Evolutionary conservation across 2,797 vertebrate species (phyloP).

Genomic region (Aselliscus stoliczkanus): DNA sequence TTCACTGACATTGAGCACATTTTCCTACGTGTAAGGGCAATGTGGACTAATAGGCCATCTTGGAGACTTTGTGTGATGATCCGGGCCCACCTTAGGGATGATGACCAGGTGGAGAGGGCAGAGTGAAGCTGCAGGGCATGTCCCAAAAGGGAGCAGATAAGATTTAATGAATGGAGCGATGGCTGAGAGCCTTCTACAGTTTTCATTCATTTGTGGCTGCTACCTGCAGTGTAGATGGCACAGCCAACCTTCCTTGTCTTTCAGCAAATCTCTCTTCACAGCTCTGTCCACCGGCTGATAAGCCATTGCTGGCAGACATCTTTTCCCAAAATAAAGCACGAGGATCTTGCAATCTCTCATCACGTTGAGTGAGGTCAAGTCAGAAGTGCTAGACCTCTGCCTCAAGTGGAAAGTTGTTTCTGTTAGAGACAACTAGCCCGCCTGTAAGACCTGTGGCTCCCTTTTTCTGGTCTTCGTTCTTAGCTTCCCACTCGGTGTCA

Average conservation of each 20-base stretch:
- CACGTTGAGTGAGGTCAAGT: neutral
- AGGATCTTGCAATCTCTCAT: neutral
- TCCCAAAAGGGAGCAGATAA: neutral
- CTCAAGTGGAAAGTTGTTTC: neutral
- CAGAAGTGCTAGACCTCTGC: neutral
- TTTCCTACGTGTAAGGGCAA: neutral
- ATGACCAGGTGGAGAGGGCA: neutral
- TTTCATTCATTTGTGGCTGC: neutral
- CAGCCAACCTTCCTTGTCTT: neutral
- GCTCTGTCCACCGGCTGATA: no score
- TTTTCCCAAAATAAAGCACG: neutral
- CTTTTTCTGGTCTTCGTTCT: neutral
- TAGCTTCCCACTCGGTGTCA: neutral
- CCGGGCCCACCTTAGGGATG: neutral
- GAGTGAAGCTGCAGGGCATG: neutral
- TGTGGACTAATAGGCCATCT: neutral
- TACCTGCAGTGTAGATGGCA: neutral
- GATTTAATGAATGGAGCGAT: neutral
- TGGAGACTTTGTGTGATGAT: neutral
- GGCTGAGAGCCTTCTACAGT: neutral
- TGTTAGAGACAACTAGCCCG: neutral
- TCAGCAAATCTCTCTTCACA: neutral
- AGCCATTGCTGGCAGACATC: neutral
- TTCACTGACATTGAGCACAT: neutral
- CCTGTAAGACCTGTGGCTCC: no score